phyloP scores from a whole-genome alignment of 2,888 invertebrate genomes.

The Argyra leucocephala region DNA sequence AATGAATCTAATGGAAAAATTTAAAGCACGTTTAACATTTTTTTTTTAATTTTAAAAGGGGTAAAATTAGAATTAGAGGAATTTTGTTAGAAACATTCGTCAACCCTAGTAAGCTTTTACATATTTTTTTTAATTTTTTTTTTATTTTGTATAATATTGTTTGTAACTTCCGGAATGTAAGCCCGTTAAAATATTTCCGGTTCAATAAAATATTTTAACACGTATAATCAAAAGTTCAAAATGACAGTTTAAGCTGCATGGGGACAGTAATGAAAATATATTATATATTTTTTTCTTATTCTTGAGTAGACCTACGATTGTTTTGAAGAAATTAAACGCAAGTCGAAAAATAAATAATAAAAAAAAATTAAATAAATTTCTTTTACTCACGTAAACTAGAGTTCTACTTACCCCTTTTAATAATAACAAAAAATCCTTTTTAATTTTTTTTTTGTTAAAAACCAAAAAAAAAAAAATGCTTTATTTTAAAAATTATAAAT shows the following conservation, averaged over 20 bases:
- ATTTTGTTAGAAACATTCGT: too few species aligned
- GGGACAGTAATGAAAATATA: too few species aligned
- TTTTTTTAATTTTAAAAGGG: not conserved
- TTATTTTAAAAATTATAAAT: not conserved
- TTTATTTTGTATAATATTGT: not conserved
- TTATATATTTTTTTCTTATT: too few species aligned
- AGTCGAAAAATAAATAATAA: not conserved
- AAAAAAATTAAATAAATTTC: constrained; percentile 8
- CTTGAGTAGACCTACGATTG: too few species aligned
- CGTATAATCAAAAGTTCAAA: not conserved
- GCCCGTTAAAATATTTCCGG: not conserved
- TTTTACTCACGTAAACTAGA: constrained; percentile 7
- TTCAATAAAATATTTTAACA: not conserved
- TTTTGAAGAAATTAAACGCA: too few species aligned
- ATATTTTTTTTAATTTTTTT: too few species aligned
- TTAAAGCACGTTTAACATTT: too few species aligned
- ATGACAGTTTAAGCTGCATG: too few species aligned
- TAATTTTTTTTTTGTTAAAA: too few species aligned
- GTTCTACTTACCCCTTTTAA: not conserved
- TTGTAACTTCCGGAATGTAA: not conserved
- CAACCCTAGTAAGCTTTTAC: not conserved
- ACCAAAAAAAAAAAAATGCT: not conserved
- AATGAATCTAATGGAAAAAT: too few species aligned
- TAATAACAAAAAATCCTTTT: not conserved
- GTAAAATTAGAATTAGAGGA: too few species aligned